These are phyloP conservation scores for Gambelia wislizenii DNA, from an alignment of 2,797 vertebrate genomes.

Conservation along the genomic window DNA sequence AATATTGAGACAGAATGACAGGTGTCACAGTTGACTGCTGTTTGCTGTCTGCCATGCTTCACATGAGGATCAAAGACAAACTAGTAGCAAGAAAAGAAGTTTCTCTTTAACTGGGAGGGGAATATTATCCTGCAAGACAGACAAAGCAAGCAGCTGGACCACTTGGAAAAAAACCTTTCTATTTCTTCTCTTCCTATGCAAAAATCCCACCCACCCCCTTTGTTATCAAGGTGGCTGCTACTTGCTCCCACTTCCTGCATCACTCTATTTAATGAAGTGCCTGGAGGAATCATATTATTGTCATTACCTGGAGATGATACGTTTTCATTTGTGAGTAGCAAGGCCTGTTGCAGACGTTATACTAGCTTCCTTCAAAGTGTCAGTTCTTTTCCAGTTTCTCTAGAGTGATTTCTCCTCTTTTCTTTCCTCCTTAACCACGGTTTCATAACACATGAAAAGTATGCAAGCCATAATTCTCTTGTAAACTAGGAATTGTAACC, in stretches of 20 bases:
- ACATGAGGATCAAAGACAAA: neutral
- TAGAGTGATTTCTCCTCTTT: neutral
- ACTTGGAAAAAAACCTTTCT: neutral
- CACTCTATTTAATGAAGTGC: neutral
- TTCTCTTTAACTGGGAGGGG: accelerated
- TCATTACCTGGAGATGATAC: neutral
- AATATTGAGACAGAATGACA: neutral
- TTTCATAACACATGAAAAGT: neutral
- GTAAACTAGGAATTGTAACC: neutral
- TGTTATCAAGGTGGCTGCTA: neutral
- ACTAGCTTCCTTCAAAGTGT: neutral
- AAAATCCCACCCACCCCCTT: neutral
- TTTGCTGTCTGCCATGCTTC: neutral
- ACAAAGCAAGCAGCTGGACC: neutral
- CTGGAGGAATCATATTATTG: neutral
- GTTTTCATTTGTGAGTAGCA: neutral
- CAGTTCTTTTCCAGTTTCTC: neutral
- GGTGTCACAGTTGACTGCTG: neutral
- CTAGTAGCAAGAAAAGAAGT: neutral
- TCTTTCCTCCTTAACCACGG: too few relatives aligned
- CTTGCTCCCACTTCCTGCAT: neutral
- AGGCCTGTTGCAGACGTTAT: neutral
- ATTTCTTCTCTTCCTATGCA: neutral
- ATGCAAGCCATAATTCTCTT: neutral
- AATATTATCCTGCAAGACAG: neutral